Evolutionary conservation across 2,888 invertebrate genomes (phyloP).

Genomic region (Pemphredon lugubris): DNA sequence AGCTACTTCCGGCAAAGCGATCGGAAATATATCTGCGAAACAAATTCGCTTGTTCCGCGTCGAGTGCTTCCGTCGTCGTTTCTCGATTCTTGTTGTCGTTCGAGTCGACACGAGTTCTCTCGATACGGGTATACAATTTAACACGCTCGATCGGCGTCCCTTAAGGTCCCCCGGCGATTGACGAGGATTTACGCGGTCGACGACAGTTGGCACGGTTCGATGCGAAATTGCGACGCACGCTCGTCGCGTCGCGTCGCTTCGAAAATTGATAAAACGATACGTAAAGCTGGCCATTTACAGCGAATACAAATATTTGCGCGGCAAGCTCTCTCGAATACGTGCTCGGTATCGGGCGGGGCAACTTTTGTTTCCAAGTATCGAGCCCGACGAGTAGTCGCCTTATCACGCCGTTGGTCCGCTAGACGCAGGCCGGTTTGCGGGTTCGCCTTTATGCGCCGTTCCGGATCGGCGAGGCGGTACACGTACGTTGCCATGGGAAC

Average conservation of each 20-base stretch:
- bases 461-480: slow-evolving; percentile 45
- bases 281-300: neutral
- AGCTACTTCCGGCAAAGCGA: slow-evolving; percentile 21
- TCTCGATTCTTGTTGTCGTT: no score
- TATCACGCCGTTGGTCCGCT: slow-evolving; percentile 38
- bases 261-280: no score
- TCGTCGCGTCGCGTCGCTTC: no score
- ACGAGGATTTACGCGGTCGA: no score
- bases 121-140: no score
- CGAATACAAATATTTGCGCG: slow-evolving; percentile 16
- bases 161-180: no score
- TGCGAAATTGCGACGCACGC: no score
- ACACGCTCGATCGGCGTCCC: no score
- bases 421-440: slow-evolving; percentile 19
- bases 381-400: slow-evolving; percentile 22
- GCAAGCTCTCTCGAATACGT: slow-evolving; percentile 1
- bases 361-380: slow-evolving; percentile 33
- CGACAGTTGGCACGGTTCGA: no score
- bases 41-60: slow-evolving; percentile 14
- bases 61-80: neutral
- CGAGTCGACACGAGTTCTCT: no score
- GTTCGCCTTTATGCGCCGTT: slow-evolving; percentile 39
- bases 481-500: slow-evolving; percentile 62
- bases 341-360: neutral
- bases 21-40: slow-evolving; percentile 24